Evolutionary conservation across 92 coral and sea anemone genomes (phyloP), one percentile per base, ranked within the genome.

Genomic region (Parazoanthus swiftii): DNA sequence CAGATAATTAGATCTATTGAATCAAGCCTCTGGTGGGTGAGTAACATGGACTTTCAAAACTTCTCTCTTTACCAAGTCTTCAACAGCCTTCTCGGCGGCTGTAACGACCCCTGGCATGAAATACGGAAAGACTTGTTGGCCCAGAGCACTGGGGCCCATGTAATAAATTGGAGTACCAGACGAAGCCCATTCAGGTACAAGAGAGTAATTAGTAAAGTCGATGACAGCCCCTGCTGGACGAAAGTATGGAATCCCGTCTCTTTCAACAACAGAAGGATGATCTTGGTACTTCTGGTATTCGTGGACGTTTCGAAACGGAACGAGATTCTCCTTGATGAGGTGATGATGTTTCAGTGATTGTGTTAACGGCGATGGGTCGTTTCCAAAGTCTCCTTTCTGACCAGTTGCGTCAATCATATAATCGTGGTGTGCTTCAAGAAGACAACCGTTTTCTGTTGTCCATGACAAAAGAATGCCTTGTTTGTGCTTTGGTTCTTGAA

Each of bases 391-490:
- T 3, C 77, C 88, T 59, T 82, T 89, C 68, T 89, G 91, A 26
- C 91, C 91, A 11, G 91, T 89, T 15, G 91, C 91, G 75, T 89
- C 91, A 26, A 89, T 63, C 77, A 89, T 89, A 79, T 36, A 80
- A 42, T 89, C 91, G n/a, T 89, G 91, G 18, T 42, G 48, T 59
- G 81, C 91, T 42, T 89, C 84, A 8, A 58, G 9, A 21, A 50
- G 73, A 15, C 16, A 25, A 74, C 58, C 88, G 33, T 56, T 79
- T 11, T 82, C 39, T 9, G 39, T 26, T 82, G 9, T 58, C 91
- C 88, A 89, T 43, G 91, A 37, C 48, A 89, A 5, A 56, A 50
- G 39, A 80, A 89, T 38, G 38, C 88, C 91, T 70, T 58, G 15
- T 37, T 44, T 75, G 15, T 29, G 59, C 39, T 58, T 26, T 39